A percentile compares a stretch with the other conserved stretches of the same genome.
These are phyloP conservation scores for Eupeodes corollae DNA, from an alignment of 1,140 invertebrate genomes.

Conservation along the genomic window DNA sequence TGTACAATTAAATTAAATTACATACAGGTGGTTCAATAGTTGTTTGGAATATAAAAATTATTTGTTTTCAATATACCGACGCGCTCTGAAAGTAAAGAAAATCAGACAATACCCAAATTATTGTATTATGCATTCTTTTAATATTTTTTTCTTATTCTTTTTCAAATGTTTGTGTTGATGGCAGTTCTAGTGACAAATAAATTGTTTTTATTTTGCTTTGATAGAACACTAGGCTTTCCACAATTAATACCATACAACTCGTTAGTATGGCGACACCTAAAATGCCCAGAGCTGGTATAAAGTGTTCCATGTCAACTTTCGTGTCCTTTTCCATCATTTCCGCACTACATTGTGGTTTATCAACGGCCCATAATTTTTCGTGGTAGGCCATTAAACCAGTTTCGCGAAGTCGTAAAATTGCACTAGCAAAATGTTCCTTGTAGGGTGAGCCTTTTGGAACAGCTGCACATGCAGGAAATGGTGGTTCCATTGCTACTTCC, in stretches of 20 bases:
- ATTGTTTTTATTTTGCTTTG: no score
- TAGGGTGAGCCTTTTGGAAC: conserved; percentile 21
- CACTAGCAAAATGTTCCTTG: conserved; percentile 18
- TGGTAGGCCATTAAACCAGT: conserved; percentile 19
- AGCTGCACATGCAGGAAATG: conserved; percentile 1
- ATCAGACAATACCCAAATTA: no score
- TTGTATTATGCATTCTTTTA: no score
- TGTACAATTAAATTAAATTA: no score
- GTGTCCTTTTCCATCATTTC: conserved; percentile 11
- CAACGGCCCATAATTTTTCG: conserved; percentile 17
- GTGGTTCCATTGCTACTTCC: conserved; percentile 18
- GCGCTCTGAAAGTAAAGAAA: no score
- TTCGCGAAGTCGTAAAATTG: conserved; percentile 13
- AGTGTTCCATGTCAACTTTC: conserved; percentile 27
- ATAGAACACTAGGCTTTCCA: conserved; percentile 11
- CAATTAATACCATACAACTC: conserved; percentile 14
- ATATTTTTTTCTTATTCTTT: no score
- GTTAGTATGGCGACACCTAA: conserved; percentile 17
- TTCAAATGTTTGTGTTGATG: no score
- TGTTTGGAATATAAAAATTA: no score
- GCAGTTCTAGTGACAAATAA: no score
- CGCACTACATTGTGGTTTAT: conserved; percentile 19
- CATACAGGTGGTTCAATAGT: no score
- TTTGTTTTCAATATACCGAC: no score
- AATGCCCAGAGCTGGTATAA: conserved; percentile 22